Conservation (phyloP, 2,113 vertebrate species). For the Antigone vipio region DNA sequence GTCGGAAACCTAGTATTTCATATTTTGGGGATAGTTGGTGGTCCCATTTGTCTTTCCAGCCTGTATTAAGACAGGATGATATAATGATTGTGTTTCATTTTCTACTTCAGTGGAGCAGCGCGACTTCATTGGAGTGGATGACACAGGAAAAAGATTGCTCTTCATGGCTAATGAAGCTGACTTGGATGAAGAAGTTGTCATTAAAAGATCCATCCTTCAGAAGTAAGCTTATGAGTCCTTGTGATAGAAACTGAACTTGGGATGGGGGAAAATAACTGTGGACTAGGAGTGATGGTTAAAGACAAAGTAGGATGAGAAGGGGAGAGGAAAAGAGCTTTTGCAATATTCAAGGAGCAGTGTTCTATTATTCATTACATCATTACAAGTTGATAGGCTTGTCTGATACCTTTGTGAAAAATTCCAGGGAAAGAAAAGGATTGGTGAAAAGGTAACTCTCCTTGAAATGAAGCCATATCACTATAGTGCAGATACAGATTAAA, state of each 20-base stretch:
- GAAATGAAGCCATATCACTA: neutral
- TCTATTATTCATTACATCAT: neutral
- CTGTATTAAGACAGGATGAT: neutral
- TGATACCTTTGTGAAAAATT: neutral
- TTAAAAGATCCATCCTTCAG: conserved; percentile 92
- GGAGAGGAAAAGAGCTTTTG: neutral
- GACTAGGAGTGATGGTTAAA: neutral
- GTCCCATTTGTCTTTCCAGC: neutral
- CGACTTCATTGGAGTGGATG: conserved; percentile 96
- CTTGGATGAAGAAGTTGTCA: conserved; percentile 91
- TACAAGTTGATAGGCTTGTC: neutral
- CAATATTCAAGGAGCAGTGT: neutral
- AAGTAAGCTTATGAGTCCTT: conserved; percentile 82
- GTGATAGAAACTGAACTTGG: conserved; percentile 11
- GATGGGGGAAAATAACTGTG: neutral
- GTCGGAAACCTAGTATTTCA: neutral
- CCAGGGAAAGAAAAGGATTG: neutral
- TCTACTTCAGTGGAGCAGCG: conserved; percentile 89
- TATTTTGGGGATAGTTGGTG: neutral
- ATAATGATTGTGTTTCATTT: conserved; percentile 61
- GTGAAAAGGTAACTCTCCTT: neutral
- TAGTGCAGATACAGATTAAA: neutral
- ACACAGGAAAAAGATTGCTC: conserved; percentile 89
- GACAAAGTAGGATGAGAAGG: neutral
- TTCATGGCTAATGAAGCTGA: conserved; percentile 99